Percentiles rank a stretch among this genome's conserved stretches.
Conservation (phyloP, 2,113 vertebrate genomes). For the Andinoacara biseriatus region DNA sequence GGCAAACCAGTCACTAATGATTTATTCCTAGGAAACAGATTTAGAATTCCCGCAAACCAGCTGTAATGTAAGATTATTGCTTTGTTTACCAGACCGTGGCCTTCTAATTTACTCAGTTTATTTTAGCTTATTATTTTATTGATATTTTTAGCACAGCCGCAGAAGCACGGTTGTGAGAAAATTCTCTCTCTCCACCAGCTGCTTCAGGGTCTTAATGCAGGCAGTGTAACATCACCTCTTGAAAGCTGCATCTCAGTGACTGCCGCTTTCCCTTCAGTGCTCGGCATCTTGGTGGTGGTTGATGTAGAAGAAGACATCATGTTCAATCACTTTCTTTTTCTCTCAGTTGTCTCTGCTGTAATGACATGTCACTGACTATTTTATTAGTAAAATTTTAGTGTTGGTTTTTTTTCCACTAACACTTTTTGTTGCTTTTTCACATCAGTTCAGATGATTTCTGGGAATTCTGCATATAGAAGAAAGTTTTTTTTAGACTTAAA, state of each 20-base stretch:
- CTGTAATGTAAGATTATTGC: background rate
- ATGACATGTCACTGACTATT: background rate
- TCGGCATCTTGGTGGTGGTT: background rate
- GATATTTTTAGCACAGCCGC: background rate
- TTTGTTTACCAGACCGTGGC: background rate
- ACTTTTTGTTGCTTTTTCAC: background rate
- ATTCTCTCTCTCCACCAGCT: background rate
- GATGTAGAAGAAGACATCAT: background rate
- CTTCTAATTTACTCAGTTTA: background rate
- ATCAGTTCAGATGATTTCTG: background rate
- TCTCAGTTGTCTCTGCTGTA: background rate
- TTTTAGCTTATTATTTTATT: conserved; percentile 5
- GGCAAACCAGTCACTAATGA: background rate
- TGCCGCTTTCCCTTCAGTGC: background rate
- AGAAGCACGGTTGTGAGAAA: background rate
- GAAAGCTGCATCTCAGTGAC: background rate
- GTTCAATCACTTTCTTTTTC: background rate
- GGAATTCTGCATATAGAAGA: background rate
- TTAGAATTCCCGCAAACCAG: background rate
- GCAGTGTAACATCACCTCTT: background rate
- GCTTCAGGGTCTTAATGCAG: background rate
- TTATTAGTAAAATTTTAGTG: background rate
- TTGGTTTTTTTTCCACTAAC: background rate
- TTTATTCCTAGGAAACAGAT: background rate
- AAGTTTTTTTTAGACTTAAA: background rate